These are phyloP conservation scores for Triplophysa siluroides DNA, from an alignment of 2,113 vertebrate species.

Conservation along the genomic window DNA sequence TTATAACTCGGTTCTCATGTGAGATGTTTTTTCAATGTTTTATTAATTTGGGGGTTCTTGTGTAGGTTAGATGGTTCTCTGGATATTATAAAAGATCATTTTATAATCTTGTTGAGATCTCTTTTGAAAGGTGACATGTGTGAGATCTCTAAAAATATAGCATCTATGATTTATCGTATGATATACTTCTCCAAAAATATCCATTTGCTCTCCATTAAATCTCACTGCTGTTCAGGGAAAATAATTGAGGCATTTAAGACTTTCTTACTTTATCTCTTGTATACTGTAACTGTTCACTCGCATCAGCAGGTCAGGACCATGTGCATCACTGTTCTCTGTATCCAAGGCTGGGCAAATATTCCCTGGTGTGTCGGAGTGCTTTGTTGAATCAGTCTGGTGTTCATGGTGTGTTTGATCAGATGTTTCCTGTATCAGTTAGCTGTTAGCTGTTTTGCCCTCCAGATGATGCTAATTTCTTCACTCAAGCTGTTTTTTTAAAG, in stretches of 20 bases:
- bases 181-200: no score
- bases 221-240: no score
- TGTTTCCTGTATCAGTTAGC: constrained; percentile 35
- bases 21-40: no score
- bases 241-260: neutral
- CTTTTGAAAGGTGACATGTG: no score
- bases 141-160: no score
- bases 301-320: neutral
- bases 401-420: constrained; percentile 34
- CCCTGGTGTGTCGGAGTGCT: constrained; percentile 25
- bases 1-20: no score
- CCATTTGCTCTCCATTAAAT: no score
- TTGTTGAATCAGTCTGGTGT: constrained; percentile 35
- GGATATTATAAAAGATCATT: no score
- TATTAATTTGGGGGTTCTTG: no score
- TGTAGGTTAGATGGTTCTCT: no score
- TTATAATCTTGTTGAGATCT: no score
- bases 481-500: constrained; percentile 16
- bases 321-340: constrained; percentile 25
- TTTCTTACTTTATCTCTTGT: neutral
- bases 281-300: neutral
- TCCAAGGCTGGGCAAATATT: constrained; percentile 8
- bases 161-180: no score
- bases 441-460: constrained; percentile 27
- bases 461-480: constrained; percentile 29